Conservation (phyloP, 64 coral and sea anemone species). For the Montipora capricornis region DNA sequence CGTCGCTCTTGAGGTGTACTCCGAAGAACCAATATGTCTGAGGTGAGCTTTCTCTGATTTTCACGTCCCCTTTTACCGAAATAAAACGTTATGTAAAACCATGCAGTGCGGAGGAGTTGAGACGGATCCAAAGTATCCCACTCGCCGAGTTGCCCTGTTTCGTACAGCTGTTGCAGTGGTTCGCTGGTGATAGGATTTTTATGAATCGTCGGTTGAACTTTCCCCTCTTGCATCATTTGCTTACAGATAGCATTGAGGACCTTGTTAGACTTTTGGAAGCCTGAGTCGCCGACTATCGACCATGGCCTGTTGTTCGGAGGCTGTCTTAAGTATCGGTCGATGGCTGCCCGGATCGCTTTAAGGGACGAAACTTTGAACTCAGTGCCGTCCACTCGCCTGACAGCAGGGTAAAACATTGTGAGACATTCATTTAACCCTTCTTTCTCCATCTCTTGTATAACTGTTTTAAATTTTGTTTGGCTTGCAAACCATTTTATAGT, state of each 20-base stretch:
- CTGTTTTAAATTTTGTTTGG: too few relatives aligned
- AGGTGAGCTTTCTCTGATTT: slow-evolving; percentile 60
- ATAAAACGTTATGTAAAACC: slow-evolving; percentile 39
- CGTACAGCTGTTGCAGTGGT: slow-evolving; percentile 28
- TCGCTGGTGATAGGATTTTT: slow-evolving; percentile 66
- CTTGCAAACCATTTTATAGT: too few relatives aligned
- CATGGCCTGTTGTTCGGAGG: slow-evolving; percentile 52
- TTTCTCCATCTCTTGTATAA: too few relatives aligned
- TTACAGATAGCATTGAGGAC: slow-evolving; percentile 66
- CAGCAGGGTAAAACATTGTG: slow-evolving; percentile 20
- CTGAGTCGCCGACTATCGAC: slow-evolving; percentile 43
- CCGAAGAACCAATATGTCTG: slow-evolving; percentile 50
- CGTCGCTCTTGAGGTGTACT: slow-evolving; percentile 15
- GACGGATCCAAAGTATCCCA: neutral
- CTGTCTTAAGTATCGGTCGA: slow-evolving; percentile 52
- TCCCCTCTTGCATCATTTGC: slow-evolving; percentile 29
- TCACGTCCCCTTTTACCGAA: slow-evolving; percentile 66
- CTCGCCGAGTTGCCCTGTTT: slow-evolving; percentile 27
- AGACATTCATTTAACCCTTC: slow-evolving; percentile 13
- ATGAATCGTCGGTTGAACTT: neutral
- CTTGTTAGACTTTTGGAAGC: slow-evolving; percentile 51
- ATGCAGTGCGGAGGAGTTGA: slow-evolving; percentile 22
- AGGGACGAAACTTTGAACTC: slow-evolving; percentile 4
- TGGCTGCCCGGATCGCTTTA: neutral
- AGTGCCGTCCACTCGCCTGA: slow-evolving; percentile 24